phyloP scores from a whole-genome alignment of 1,140 invertebrate genomes.

The Brachionus sp. region DNA sequence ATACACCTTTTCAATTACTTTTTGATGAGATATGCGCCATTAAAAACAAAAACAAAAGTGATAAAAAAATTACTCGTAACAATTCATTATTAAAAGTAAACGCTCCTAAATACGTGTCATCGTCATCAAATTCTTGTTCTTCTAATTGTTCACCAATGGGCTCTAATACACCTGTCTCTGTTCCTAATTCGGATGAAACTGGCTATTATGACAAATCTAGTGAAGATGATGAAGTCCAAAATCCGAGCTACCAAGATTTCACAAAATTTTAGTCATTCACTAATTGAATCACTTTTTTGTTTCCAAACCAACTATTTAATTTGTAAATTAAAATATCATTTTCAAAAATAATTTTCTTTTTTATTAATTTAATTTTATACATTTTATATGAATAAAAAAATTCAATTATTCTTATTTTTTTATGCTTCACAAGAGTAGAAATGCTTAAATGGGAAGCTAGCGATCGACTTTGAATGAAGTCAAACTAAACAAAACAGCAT shows the following conservation, averaged over 20 bases:
- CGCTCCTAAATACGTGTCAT: neutral
- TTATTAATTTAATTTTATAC: neutral
- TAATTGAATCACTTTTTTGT: neutral
- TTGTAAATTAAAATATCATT: neutral
- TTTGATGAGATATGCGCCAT: slow-evolving; percentile 37
- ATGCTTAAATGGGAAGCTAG: too few species aligned
- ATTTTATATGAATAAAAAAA: neutral
- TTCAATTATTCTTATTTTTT: neutral
- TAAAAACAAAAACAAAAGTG: slow-evolving; percentile 9
- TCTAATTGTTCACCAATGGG: neutral
- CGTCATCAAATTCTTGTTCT: slow-evolving; percentile 8
- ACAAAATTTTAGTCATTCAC: neutral
- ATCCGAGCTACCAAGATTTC: neutral
- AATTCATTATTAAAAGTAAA: neutral
- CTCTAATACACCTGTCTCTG: neutral
- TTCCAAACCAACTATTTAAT: neutral
- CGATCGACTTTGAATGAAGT: too few species aligned
- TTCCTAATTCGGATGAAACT: neutral
- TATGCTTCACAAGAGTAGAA: too few species aligned
- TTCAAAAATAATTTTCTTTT: neutral
- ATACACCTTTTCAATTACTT: slow-evolving; percentile 35
- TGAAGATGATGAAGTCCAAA: slow-evolving; percentile 2
- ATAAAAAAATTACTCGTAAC: neutral
- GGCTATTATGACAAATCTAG: neutral
- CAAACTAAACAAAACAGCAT: too few species aligned